These are phyloP conservation scores for Anneissia japonica DNA, from an alignment of 35 echinoderm and acorn worm species.

Conservation along the genomic window DNA sequence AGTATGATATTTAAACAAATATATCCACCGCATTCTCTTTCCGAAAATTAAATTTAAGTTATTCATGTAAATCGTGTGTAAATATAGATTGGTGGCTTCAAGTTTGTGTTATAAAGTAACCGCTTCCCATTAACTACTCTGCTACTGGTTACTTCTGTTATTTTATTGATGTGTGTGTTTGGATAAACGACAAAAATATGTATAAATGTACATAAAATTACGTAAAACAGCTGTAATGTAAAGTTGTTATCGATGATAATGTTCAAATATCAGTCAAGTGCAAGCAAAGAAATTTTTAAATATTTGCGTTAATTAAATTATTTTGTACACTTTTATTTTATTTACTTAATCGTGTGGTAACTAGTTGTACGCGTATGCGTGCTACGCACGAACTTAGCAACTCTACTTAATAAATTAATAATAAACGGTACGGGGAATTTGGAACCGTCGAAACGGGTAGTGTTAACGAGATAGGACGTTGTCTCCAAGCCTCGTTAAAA, in stretches of 20 bases:
- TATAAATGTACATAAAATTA: constrained; percentile 1
- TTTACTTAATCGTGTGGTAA: background rate
- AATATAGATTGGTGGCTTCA: background rate
- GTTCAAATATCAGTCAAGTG: background rate
- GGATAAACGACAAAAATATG: background rate
- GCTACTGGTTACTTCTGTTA: background rate
- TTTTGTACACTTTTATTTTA: background rate
- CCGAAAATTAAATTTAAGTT: background rate
- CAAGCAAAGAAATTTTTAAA: background rate
- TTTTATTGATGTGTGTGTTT: background rate
- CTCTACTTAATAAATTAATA: background rate
- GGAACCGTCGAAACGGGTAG: background rate
- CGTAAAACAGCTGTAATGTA: background rate
- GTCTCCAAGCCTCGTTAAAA: too few relatives aligned
- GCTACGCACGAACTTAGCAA: background rate
- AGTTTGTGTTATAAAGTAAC: background rate
- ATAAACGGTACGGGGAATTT: background rate
- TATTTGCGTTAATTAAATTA: background rate
- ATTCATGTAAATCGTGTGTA: background rate
- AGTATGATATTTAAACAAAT: constrained; percentile 1
- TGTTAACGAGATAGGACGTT: too few relatives aligned
- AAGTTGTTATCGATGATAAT: background rate
- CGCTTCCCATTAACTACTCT: background rate
- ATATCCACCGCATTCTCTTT: constrained; percentile 1
- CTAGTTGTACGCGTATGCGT: background rate